Evolutionary conservation across 2,797 vertebrate species (phyloP).

Genomic region (Premnoplex brunnescens): DNA sequence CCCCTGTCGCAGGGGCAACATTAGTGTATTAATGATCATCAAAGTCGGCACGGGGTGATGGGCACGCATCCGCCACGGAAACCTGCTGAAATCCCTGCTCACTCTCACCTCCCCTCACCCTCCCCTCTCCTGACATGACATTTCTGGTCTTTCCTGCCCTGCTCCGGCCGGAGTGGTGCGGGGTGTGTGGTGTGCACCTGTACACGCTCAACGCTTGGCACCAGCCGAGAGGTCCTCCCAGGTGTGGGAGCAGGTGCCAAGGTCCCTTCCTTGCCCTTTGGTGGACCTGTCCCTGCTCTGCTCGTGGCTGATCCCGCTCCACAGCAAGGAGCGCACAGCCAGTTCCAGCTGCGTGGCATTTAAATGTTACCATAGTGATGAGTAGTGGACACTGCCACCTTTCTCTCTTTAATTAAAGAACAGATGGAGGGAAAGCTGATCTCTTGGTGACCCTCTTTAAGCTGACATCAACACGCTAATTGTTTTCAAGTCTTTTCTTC

Average conservation of each 20-base stretch:
- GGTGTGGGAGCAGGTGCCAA: not conserved
- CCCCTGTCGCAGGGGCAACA: not conserved
- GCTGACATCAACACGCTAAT: constrained; percentile 72
- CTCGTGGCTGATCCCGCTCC: fast-evolving
- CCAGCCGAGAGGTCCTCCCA: not conserved
- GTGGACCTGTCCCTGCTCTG: not conserved
- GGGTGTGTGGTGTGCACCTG: fast-evolving
- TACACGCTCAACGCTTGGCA: fast-evolving
- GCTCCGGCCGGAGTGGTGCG: not conserved
- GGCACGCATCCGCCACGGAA: not conserved
- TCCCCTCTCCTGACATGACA: not conserved
- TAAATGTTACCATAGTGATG: constrained; percentile 76
- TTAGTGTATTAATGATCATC: not conserved
- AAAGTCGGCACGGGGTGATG: not conserved
- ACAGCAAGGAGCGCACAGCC: not conserved
- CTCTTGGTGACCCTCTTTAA: constrained; percentile 74
- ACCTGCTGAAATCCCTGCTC: not conserved
- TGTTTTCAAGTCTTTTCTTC: constrained; percentile 71
- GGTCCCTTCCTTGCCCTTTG: not conserved
- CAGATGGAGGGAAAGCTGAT: constrained; percentile 74
- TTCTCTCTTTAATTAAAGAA: constrained; percentile 75
- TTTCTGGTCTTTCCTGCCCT: not conserved
- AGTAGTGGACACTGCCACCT: constrained; percentile 74
- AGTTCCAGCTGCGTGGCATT: constrained; percentile 46
- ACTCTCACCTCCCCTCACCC: not conserved